These are phyloP conservation scores for Reinhardtius hippoglossoides DNA, from an alignment of 2,113 vertebrate species.

Conservation along the genomic window DNA sequence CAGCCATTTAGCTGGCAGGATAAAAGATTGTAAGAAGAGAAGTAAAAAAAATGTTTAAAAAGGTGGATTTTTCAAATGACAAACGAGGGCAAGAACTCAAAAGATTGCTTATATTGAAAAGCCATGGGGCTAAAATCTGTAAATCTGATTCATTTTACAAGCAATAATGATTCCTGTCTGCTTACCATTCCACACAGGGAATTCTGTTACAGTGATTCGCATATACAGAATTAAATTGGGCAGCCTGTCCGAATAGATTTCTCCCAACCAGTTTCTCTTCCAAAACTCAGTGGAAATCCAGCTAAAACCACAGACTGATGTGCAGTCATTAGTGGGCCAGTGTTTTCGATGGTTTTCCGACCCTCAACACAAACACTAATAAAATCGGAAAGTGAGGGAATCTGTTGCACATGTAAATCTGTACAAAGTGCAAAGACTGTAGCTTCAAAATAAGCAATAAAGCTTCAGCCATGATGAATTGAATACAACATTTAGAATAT, in stretches of 20 bases:
- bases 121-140: background rate
- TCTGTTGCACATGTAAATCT: background rate
- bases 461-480: background rate
- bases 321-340: background rate
- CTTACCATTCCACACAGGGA: background rate
- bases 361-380: background rate
- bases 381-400: background rate
- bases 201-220: background rate
- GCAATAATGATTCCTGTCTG: constrained; percentile 2
- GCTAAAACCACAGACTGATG: background rate
- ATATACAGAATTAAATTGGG: background rate
- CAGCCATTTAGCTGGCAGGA: constrained; percentile 18
- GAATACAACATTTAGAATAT: too few relatives aligned
- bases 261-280: background rate
- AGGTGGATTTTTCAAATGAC: constrained; percentile 7
- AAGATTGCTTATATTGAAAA: background rate
- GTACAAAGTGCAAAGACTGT: background rate
- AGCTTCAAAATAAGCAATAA: background rate
- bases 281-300: background rate
- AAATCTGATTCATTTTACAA: constrained; percentile 5
- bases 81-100: background rate
- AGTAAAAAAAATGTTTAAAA: too few relatives aligned
- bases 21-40: background rate
- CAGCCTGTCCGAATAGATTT: constrained; percentile 19
- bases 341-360: background rate